Percentiles rank a stretch among this genome's conserved stretches.
Conservation (phyloP, 1,140 invertebrate genomes). For the Calephelis nemesis region DNA sequence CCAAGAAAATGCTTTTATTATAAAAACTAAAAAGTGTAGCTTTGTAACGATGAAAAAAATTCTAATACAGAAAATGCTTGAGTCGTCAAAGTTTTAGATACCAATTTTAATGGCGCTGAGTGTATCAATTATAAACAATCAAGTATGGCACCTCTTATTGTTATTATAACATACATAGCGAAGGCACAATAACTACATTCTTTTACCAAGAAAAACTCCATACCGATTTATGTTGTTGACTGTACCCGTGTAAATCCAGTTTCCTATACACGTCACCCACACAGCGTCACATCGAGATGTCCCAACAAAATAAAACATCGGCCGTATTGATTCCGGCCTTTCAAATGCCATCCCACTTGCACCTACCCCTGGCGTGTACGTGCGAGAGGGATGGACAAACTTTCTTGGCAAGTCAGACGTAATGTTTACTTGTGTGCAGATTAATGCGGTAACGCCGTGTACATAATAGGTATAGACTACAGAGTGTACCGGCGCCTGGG, state of each 20-base stretch:
- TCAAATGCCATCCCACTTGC: slow-evolving; percentile 44
- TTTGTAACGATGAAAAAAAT: no score
- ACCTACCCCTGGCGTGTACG: slow-evolving; percentile 27
- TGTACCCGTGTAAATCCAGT: slow-evolving; percentile 27
- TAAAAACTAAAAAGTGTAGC: no score
- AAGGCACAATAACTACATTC: neutral
- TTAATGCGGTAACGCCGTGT: slow-evolving; percentile 61
- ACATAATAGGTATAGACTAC: slow-evolving; percentile 26
- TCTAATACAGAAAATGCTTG: no score
- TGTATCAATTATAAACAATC: neutral
- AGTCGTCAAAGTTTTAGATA: no score
- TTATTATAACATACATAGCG: no score
- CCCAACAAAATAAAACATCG: slow-evolving; percentile 65
- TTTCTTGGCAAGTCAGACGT: slow-evolving; percentile 48
- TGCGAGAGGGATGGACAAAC: slow-evolving; percentile 47
- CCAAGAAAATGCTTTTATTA: no score
- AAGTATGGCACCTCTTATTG: no score
- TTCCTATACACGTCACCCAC: slow-evolving; percentile 37
- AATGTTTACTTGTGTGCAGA: slow-evolving; percentile 61
- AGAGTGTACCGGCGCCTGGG: slow-evolving; percentile 9
- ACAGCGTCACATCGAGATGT: slow-evolving; percentile 44
- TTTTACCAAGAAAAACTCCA: neutral
- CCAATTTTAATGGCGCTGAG: no score
- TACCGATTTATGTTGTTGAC: slow-evolving; percentile 4
- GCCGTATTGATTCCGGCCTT: slow-evolving; percentile 67